Evolutionary conservation across 2,113 vertebrate species (phyloP), one percentile per base, ranked within the genome.

Genomic region (Tyto alba): DNA sequence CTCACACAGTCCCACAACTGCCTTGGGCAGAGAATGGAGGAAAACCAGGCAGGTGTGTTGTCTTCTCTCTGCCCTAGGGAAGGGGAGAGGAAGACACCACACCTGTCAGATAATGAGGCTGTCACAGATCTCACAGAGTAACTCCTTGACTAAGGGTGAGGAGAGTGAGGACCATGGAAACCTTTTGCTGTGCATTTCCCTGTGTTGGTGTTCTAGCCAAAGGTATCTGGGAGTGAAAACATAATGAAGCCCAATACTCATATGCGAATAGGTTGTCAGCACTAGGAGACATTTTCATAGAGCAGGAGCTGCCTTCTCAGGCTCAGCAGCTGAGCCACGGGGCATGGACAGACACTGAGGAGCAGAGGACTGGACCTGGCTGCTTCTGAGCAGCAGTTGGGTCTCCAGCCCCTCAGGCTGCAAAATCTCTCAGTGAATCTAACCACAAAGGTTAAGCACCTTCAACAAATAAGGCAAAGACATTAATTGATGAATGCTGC

Each of bases 401-500:
- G 16, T 40, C 47, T 22, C 25, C 83, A 68, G 36, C 17, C 62
- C 69, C 21, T 32, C 55, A 53, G 47, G 26, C 36, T 55, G 40
- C 23, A 50, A 47, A 75, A 55, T 13, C 3, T 41, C 36, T 45
- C 25, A 8, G 48, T 48, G 17, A 76, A 16, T 57, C 57, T 43
- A 45, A 63, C 34, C 71, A 50, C 8, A 47, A 71, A 69, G 4
- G 1, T 69, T 69, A 25, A 18, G 63, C 29, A 30, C 20, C 48
- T 64, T 43, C 57, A 71, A 57, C 66, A 43, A 30, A 12, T 22
- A 27, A 41, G 50, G 26, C 32, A 32, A 43, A 30, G 52, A 13
- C 45, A 40, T 18, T 57, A 2, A 2, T 38, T 56, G 43, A 16
- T 0, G 3, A 36, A 11, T 2, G 0, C 57, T 63, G 16, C 21